Evolutionary conservation across 2,113 vertebrate species (phyloP), one percentile per base, ranked within the genome.

Genomic region (Syngnathus typhle): DNA sequence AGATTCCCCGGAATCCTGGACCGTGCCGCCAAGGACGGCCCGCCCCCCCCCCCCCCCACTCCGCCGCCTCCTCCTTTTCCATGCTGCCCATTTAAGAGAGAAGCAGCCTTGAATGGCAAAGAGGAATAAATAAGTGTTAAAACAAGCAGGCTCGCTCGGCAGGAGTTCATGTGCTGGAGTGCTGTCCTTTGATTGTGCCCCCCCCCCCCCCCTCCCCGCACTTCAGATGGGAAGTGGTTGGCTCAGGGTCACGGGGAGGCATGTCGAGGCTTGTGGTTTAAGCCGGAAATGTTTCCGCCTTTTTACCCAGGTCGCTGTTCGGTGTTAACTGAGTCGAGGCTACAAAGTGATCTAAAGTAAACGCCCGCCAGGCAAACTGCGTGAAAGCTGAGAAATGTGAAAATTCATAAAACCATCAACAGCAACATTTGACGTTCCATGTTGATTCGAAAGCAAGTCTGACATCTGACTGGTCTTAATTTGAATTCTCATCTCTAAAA

Each of bases 1-100:
- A 90, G 89, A 89, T 90, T 89, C 88, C 64, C 76, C 76, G 88
- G 89, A 90, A 91, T 87, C 87, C 16, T 79, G 77, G 85, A 80
- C 75, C 65, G 55, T 70, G 73, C 75, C 79, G 90, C 79, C 79
- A 52, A 82, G 81, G 83, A 81, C 72, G 21, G 73, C 70, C 66
- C 75, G 60, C 43, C 66, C 73, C 68, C 82, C 71, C 78, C 72
- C 72, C 79, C 78, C 63, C 47, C 47, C 49, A 70, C 80, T 84
- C 18, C 0, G 49, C 83, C 73, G 76, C 70, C 72, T 81, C 80
- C 66, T 70, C 74, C 80, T 84, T 39, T 43, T 61, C 82, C 82
- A 88, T 78, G 79, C 76, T 21, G 81, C 71, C 82, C 83, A 65
- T 68, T 79, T 73, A 77, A 81, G 78, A 89, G 75, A 87, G 77